These are phyloP conservation scores for Lepidocyrtoides sp. DNA, from an alignment of 2,888 invertebrate species.

Conservation along the genomic window DNA sequence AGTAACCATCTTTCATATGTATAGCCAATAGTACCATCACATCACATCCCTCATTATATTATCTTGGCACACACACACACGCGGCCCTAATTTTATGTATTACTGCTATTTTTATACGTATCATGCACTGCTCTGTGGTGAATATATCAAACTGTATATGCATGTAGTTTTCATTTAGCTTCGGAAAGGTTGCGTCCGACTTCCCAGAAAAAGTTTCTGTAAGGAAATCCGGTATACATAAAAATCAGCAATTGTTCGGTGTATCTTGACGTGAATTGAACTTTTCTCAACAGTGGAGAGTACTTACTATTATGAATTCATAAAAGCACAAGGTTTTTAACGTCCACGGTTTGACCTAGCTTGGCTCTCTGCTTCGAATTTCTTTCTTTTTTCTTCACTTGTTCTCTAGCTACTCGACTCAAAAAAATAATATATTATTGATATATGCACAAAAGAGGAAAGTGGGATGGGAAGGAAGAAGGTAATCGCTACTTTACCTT, in stretches of 20 bases:
- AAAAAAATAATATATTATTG: constrained; percentile 38
- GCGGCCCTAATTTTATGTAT: constrained; percentile 15
- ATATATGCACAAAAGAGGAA: constrained; percentile 30
- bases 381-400: constrained; percentile 38
- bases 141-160: not conserved
- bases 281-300: not conserved
- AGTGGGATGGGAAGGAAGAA: constrained; percentile 59
- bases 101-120: too few relatives aligned
- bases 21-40: not conserved
- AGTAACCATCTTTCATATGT: constrained; percentile 16
- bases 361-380: constrained; percentile 2
- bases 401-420: constrained; percentile 19
- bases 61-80: constrained; percentile 41
- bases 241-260: constrained; percentile 27
- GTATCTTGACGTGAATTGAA: not conserved
- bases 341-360: constrained; percentile 52
- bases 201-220: constrained; percentile 72
- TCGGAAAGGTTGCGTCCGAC: constrained; percentile 64
- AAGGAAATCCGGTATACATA: constrained; percentile 75
- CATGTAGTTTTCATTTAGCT: not conserved
- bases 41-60: not conserved
- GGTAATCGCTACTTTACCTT: constrained; percentile 56
- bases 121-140: too few relatives aligned
- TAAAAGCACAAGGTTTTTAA: not conserved
- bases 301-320: not conserved